Percentiles rank a stretch among this genome's conserved stretches.
Conservation (phyloP, 1,140 invertebrate genomes). For the Homalodisca vitripennis region DNA sequence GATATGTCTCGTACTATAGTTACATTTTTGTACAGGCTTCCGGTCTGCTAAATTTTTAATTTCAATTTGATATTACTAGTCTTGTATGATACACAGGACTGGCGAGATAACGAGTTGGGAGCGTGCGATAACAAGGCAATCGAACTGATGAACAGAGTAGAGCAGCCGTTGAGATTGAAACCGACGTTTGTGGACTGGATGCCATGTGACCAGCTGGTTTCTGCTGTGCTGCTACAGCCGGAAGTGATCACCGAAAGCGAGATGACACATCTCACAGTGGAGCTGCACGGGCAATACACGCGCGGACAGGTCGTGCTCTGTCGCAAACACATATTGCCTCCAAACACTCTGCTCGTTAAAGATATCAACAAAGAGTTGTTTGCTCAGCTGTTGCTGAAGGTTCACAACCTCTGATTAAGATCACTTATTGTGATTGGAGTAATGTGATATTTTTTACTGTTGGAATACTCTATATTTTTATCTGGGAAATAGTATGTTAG, state of each 20-base stretch:
- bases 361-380: conserved; percentile 43
- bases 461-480: too few species aligned
- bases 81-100: conserved; percentile 17
- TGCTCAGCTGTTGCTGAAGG: neutral
- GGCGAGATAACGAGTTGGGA: conserved; percentile 23
- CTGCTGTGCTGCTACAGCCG: too few species aligned
- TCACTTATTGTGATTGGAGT: too few species aligned
- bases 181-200: conserved; percentile 28
- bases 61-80: neutral
- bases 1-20: neutral
- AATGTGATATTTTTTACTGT: too few species aligned
- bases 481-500: too few species aligned
- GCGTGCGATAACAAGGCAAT: conserved; percentile 19
- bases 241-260: too few species aligned
- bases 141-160: conserved; percentile 31
- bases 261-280: too few species aligned
- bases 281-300: conserved; percentile 46
- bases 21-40: neutral
- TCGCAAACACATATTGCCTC: conserved; percentile 50
- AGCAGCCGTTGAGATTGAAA: conserved; percentile 29
- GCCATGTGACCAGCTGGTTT: conserved; percentile 33
- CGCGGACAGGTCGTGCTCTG: conserved; percentile 61
- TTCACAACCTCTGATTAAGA: neutral
- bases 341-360: conserved; percentile 56
- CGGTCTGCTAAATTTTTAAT: neutral